phyloP scores from a whole-genome alignment of 1,140 invertebrate species.

The Aphelinus atriplicis region DNA sequence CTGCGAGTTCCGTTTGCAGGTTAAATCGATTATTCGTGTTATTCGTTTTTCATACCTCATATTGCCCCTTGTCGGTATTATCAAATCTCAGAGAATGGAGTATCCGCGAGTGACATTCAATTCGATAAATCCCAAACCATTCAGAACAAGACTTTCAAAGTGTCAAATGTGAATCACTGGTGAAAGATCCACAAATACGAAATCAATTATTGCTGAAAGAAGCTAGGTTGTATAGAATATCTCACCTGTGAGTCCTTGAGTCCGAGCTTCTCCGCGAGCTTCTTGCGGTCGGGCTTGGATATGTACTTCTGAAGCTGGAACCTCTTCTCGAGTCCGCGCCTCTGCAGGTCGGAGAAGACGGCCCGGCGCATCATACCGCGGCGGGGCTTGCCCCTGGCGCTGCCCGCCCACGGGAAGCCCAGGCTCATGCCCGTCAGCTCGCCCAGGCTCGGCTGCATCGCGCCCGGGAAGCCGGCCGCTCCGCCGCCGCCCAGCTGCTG shows the following conservation, averaged over 20 bases:
- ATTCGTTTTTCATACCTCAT: too few relatives aligned
- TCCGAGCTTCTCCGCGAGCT: constrained; percentile 93
- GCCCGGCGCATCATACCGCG: constrained; percentile 94
- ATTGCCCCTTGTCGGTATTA: too few relatives aligned
- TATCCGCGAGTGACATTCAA: too few relatives aligned
- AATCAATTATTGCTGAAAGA: too few relatives aligned
- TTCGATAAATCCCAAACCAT: too few relatives aligned
- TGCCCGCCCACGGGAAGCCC: constrained; percentile 83
- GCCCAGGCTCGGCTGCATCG: constrained; percentile 55
- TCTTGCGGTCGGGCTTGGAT: constrained; percentile 95
- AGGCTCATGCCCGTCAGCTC: constrained; percentile 59
- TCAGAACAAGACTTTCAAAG: too few relatives aligned
- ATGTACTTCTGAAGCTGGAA: constrained; percentile 99
- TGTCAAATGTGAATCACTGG: too few relatives aligned
- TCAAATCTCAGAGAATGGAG: too few relatives aligned
- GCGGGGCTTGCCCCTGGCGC: constrained; percentile 82
- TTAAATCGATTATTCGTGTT: too few relatives aligned
- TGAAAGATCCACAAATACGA: too few relatives aligned
- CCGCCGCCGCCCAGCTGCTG: constrained; percentile 59
- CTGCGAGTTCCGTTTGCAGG: too few relatives aligned
- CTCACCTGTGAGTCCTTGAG: constrained; percentile 93
- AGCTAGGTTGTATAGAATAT: constrained; percentile 27
- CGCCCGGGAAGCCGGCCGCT: constrained; percentile 67
- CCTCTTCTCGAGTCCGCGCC: constrained; percentile 92
- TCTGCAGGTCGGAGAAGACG: constrained; percentile 91